Conservation (phyloP, 2,797 vertebrate species). For the Argyrosomus regius region DNA sequence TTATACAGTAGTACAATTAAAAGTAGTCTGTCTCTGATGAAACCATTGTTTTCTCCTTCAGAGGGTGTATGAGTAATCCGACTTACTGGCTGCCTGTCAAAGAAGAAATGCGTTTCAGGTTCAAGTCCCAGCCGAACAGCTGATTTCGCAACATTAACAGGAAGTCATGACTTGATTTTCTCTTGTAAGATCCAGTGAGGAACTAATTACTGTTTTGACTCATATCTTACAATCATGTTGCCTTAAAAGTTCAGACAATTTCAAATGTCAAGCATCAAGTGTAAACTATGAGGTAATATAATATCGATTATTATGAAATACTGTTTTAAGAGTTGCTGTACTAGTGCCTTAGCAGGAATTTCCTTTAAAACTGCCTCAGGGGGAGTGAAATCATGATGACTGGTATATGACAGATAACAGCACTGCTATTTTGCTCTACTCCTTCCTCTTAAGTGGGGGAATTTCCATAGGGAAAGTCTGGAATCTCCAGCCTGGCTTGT, state of each 20-base stretch:
- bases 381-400: slow-evolving; percentile 17
- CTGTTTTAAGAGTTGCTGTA: too few relatives aligned
- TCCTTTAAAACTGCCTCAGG: not conserved
- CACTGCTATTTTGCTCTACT: not conserved
- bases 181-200: too few relatives aligned
- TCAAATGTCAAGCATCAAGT: not conserved
- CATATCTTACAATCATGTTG: not conserved
- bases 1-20: not conserved
- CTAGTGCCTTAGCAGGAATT: not conserved
- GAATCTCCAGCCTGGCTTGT: not conserved
- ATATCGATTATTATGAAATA: too few relatives aligned
- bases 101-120: too few relatives aligned
- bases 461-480: not conserved
- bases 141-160: slow-evolving; percentile 1
- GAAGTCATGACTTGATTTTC: not conserved
- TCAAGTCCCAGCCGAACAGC: not conserved
- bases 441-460: not conserved
- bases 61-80: not conserved
- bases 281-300: too few relatives aligned
- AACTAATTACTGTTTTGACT: not conserved
- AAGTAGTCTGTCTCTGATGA: not conserved
- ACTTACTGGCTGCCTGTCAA: slow-evolving; percentile 6
- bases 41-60: not conserved
- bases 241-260: not conserved
- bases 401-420: not conserved